Conservation (phyloP, 2,888 invertebrate genomes). For the Andrena praecox region DNA sequence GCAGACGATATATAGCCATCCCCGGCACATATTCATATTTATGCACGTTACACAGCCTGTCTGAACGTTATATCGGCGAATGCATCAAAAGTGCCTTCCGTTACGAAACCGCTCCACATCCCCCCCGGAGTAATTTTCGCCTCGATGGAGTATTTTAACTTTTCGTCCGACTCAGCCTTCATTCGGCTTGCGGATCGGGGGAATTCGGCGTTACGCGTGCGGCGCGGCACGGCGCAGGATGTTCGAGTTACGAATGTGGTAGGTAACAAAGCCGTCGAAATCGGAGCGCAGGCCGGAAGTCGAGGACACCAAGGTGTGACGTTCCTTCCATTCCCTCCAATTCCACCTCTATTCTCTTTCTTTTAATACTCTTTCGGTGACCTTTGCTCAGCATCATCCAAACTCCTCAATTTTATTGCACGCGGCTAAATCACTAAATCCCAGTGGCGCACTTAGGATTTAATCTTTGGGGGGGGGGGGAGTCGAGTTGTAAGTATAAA, state of each 20-base stretch:
- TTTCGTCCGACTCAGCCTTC: neutral
- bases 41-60: constrained; percentile 36
- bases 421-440: no score
- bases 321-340: neutral
- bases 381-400: neutral
- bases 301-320: constrained; percentile 5
- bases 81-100: constrained; percentile 44
- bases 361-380: neutral
- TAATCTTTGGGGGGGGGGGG: no score
- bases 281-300: constrained; percentile 30
- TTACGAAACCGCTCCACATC: constrained; percentile 33
- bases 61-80: constrained; percentile 42
- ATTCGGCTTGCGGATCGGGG: no score
- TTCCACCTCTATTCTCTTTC: neutral
- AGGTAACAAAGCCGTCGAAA: constrained; percentile 15
- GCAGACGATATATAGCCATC: constrained; percentile 63
- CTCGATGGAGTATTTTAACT: constrained; percentile 5
- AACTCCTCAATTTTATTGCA: no score
- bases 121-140: constrained; percentile 10
- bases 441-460: no score
- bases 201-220: neutral
- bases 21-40: constrained; percentile 57
- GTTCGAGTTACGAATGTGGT: neutral
- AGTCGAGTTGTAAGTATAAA: no score
- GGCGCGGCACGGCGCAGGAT: neutral